Percentiles rank a stretch among this genome's conserved stretches.
Conservation (phyloP, 2,888 invertebrate genomes). For the Drosophila leonis region DNA sequence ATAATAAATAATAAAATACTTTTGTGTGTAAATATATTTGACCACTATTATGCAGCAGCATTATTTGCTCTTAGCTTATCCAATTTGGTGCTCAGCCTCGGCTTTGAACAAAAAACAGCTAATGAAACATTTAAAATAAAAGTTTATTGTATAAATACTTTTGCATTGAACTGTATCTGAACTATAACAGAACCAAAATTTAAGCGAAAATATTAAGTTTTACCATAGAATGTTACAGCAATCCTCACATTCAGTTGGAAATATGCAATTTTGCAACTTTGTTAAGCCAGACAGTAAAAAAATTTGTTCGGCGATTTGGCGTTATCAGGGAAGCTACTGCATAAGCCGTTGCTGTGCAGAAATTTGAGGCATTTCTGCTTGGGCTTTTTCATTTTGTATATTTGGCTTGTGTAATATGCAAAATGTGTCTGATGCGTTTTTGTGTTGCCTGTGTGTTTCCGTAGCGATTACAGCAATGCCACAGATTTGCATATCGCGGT, state of each 20-base stretch:
- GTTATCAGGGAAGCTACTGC: conserved; percentile 9
- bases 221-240: neutral
- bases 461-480: conserved; percentile 92
- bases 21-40: neutral
- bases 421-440: conserved; percentile 55
- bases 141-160: neutral
- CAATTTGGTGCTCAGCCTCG: neutral
- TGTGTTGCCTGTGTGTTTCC: conserved; percentile 47
- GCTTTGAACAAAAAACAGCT: neutral
- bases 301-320: conserved; percentile 17
- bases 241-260: neutral
- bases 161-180: neutral
- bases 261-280: neutral
- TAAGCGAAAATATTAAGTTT: neutral
- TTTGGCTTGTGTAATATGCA: conserved; percentile 41
- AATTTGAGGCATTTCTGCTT: conserved; percentile 1
- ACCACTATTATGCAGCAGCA: neutral
- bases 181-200: neutral
- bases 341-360: conserved; percentile 10
- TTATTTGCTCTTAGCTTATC: neutral
- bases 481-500: conserved; percentile 96
- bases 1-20: too few relatives aligned
- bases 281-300: conserved; percentile 11
- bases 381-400: conserved; percentile 1
- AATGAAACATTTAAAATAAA: neutral